A percentile compares a stretch with the other conserved stretches of the same genome.
These are phyloP conservation scores for Carettochelys insculpta DNA, from an alignment of 2,113 vertebrate genomes.

Conservation along the genomic window DNA sequence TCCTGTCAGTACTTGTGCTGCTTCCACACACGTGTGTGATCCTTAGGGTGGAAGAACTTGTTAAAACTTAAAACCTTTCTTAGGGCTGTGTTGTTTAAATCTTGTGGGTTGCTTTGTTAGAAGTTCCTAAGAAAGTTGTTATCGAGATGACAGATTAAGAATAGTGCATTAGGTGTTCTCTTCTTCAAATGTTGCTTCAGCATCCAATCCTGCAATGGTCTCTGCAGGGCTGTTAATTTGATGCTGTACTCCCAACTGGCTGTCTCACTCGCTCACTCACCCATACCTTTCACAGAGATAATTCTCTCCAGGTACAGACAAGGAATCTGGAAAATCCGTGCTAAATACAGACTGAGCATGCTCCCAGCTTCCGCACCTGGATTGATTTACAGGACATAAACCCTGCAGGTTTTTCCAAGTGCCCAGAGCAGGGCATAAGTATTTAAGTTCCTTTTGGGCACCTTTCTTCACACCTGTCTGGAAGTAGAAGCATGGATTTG, in stretches of 20 bases:
- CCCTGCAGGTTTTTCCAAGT: not conserved
- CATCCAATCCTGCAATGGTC: not conserved
- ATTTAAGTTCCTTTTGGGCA: not conserved
- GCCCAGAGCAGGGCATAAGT: not conserved
- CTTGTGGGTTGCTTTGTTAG: not conserved
- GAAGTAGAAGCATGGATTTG: not conserved
- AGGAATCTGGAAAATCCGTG: not conserved
- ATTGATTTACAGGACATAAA: not conserved
- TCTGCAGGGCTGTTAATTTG: not conserved
- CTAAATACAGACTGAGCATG: not conserved
- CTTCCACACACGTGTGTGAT: fast-evolving
- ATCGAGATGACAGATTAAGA: not conserved
- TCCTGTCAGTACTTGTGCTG: fast-evolving
- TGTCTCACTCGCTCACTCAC: too few species aligned
- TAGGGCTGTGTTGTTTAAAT: not conserved
- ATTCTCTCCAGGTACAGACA: not conserved
- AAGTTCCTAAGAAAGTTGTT: not conserved
- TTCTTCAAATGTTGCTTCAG: not conserved
- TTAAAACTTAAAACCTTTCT: not conserved
- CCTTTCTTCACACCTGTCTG: not conserved
- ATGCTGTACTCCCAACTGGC: not conserved
- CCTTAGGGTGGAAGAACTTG: not conserved
- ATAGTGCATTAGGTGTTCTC: not conserved
- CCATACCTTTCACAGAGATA: not conserved
- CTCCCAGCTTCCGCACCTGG: not conserved